Percentiles rank a stretch among this genome's conserved stretches.
These are phyloP conservation scores for Cephus spinipes DNA, from an alignment of 2,888 invertebrate genomes.

Conservation along the genomic window DNA sequence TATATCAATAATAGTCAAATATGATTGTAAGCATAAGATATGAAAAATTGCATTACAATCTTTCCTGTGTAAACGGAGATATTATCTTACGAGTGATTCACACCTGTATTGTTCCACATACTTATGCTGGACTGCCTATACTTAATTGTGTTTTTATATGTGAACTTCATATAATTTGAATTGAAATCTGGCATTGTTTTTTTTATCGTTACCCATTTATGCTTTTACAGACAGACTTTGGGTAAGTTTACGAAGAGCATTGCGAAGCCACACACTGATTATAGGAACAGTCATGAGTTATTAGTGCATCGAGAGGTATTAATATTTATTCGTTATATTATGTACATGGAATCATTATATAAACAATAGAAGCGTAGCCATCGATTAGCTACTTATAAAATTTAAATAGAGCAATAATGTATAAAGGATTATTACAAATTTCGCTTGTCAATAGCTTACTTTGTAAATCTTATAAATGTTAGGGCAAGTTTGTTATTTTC, in stretches of 20 bases:
- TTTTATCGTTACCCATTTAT: not conserved
- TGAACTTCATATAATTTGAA: not conserved
- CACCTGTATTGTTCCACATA: not conserved
- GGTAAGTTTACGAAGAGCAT: not conserved
- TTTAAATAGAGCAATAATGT: not conserved
- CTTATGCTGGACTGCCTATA: not conserved
- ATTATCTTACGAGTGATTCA: not conserved
- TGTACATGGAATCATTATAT: not conserved
- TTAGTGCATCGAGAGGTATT: not conserved
- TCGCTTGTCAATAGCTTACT: not conserved
- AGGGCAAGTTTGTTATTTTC: not conserved
- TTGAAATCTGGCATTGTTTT: not conserved
- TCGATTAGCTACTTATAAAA: not conserved
- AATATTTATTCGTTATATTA: not conserved
- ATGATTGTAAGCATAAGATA: not conserved
- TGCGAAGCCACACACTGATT: not conserved
- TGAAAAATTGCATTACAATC: not conserved
- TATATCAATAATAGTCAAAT: not conserved
- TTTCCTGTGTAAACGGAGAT: not conserved
- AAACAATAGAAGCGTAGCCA: not conserved
- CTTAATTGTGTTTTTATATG: not conserved
- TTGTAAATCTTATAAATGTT: conserved; percentile 3
- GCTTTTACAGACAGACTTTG: not conserved
- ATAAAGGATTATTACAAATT: conserved; percentile 8
- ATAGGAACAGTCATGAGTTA: not conserved